Percentiles rank a stretch among this genome's conserved stretches.
phyloP scores from a whole-genome alignment of 2,888 invertebrate species.

The Lycia hirtaria region DNA sequence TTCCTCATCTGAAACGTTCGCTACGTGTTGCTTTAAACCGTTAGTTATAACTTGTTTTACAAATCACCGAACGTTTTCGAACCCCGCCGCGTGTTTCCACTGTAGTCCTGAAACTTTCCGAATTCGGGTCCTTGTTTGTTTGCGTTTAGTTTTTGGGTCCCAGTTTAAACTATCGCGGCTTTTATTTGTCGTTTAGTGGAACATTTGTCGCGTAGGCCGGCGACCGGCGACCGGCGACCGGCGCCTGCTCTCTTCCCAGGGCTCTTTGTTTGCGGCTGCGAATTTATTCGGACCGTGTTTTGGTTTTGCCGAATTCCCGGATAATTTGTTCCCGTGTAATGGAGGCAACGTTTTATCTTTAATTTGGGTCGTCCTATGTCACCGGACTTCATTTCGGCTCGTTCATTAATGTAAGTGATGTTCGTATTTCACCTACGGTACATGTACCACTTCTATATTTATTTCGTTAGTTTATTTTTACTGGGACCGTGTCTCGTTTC shows the following conservation, averaged over 20 bases:
- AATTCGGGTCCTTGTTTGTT: slow-evolving; percentile 75
- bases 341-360: slow-evolving; percentile 74
- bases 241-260: slow-evolving; percentile 49
- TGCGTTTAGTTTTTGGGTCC: slow-evolving; percentile 79
- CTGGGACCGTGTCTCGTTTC: slow-evolving; percentile 18
- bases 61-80: slow-evolving; percentile 70
- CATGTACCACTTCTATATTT: slow-evolving; percentile 44
- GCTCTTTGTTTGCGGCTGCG: slow-evolving; percentile 72
- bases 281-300: slow-evolving; percentile 67
- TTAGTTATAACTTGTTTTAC: slow-evolving; percentile 58
- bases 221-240: slow-evolving; percentile 63
- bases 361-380: slow-evolving; percentile 70
- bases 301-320: slow-evolving; percentile 65
- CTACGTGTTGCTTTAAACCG: slow-evolving; percentile 40
- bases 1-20: slow-evolving; percentile 22
- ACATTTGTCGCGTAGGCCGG: slow-evolving; percentile 70
- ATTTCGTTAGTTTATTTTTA: slow-evolving; percentile 31
- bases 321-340: slow-evolving; percentile 72
- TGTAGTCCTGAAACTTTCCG: slow-evolving; percentile 65
- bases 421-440: slow-evolving; percentile 39
- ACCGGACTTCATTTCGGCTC: slow-evolving; percentile 61
- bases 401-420: slow-evolving; percentile 67
- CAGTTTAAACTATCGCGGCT: slow-evolving; percentile 82
- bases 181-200: slow-evolving; percentile 83
- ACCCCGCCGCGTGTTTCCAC: slow-evolving; percentile 63